A percentile compares a stretch with the other conserved stretches of the same genome.
Evolutionary conservation across 2,113 vertebrate genomes (phyloP).

Genomic region (Gila orcuttii): DNA sequence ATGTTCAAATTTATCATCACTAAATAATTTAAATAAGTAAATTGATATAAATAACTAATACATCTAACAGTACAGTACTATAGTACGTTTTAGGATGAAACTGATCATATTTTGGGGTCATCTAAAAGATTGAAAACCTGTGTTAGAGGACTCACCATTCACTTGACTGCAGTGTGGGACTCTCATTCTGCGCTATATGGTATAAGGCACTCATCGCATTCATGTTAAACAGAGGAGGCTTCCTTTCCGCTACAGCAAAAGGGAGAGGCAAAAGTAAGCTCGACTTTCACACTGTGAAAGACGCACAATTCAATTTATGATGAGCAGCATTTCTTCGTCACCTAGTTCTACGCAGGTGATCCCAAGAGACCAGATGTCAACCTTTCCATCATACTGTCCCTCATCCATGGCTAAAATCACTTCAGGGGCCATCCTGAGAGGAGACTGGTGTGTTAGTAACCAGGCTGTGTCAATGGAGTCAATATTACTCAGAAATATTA

Average conservation of each 20-base stretch:
- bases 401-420: conserved; percentile 86
- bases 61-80: too few species aligned
- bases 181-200: conserved; percentile 94
- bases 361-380: conserved; percentile 84
- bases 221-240: conserved; percentile 93
- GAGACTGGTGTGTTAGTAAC: not conserved
- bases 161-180: conserved; percentile 86
- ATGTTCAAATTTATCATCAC: too few species aligned
- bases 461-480: not conserved
- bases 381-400: conserved; percentile 83
- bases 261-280: not conserved
- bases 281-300: not conserved
- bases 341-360: conserved; percentile 84
- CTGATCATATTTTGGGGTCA: too few species aligned
- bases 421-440: conserved; percentile 82
- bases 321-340: conserved; percentile 48
- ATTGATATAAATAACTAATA: too few species aligned
- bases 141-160: conserved; percentile 80
- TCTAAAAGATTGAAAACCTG: too few species aligned
- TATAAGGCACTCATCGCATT: conserved; percentile 97
- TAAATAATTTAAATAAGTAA: too few species aligned
- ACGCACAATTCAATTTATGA: not conserved
- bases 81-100: too few species aligned
- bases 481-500: not conserved
- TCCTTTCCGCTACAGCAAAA: conserved; percentile 82